Conservation (phyloP, 1,140 invertebrate species). For the Plectus sambesii region DNA sequence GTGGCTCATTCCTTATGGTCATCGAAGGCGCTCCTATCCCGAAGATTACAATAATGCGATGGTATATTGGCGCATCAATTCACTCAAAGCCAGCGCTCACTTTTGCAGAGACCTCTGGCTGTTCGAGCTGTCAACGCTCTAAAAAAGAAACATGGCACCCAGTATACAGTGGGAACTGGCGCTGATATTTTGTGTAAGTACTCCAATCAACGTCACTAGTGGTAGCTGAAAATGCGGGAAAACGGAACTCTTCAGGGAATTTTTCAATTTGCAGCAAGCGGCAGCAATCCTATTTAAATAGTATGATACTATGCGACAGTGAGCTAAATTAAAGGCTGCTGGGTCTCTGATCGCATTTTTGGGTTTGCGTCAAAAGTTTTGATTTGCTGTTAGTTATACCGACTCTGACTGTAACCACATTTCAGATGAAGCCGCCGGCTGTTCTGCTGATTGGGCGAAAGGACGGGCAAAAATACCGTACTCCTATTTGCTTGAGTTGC, state of each 20-base stretch:
- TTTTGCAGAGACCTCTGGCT: conserved; percentile 35
- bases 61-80: no score
- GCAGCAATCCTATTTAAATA: no score
- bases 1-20: conserved; percentile 45
- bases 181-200: conserved; percentile 42
- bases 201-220: neutral
- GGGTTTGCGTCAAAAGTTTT: no score
- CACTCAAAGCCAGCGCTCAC: no score
- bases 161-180: conserved; percentile 43
- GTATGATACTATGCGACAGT: no score
- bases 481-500: conserved; percentile 72
- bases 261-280: no score
- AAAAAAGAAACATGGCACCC: conserved; percentile 40
- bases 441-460: conserved; percentile 77
- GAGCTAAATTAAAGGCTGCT: neutral
- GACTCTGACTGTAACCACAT: neutral
- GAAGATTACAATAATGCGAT: conserved; percentile 38
- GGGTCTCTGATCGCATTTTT: no score
- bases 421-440: conserved; percentile 54
- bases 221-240: no score
- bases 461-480: conserved; percentile 62
- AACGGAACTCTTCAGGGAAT: neutral
- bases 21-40: conserved; percentile 42
- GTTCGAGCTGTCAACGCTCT: conserved; percentile 37
- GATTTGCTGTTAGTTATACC: conserved; percentile 12